Conservation (phyloP, 2,888 invertebrate genomes). For the Leucozona laternaria region DNA sequence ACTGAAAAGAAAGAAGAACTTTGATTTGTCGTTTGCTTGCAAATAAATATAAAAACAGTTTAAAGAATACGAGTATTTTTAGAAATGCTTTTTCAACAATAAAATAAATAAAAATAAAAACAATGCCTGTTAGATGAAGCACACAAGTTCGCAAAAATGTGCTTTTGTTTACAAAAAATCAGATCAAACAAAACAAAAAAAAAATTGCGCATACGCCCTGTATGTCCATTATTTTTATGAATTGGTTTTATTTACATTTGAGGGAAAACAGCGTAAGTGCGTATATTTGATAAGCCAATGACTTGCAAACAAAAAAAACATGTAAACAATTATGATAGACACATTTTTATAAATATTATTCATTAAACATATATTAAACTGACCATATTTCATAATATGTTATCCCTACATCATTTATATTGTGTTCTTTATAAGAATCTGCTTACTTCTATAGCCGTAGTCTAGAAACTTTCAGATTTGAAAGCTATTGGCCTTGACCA, state of each 20-base stretch:
- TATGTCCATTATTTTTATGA: constrained; percentile 21
- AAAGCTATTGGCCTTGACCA: not conserved
- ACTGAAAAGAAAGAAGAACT: constrained; percentile 22
- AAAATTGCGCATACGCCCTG: constrained; percentile 45
- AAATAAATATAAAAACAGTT: not conserved
- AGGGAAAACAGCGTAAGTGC: not conserved
- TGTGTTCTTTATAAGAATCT: not conserved
- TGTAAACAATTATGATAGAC: too few species aligned
- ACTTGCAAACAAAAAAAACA: not conserved
- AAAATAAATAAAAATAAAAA: constrained; percentile 6
- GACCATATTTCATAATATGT: not conserved
- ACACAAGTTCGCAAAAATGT: constrained; percentile 36
- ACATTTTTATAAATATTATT: not conserved
- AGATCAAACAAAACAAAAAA: not conserved
- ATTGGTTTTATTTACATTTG: not conserved
- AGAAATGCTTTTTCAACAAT: constrained; percentile 36
- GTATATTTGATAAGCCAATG: not conserved
- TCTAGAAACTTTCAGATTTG: not conserved
- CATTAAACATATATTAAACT: not conserved
- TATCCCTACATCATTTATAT: not conserved
- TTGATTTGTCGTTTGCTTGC: not conserved
- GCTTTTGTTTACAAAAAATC: constrained; percentile 50
- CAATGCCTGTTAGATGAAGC: constrained; percentile 35
- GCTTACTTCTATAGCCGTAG: not conserved
- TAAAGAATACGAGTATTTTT: constrained; percentile 43